A percentile compares a stretch with the other conserved stretches of the same genome.
Evolutionary conservation across 2,113 vertebrate species (phyloP).

Genomic region (Mustelus asterias): DNA sequence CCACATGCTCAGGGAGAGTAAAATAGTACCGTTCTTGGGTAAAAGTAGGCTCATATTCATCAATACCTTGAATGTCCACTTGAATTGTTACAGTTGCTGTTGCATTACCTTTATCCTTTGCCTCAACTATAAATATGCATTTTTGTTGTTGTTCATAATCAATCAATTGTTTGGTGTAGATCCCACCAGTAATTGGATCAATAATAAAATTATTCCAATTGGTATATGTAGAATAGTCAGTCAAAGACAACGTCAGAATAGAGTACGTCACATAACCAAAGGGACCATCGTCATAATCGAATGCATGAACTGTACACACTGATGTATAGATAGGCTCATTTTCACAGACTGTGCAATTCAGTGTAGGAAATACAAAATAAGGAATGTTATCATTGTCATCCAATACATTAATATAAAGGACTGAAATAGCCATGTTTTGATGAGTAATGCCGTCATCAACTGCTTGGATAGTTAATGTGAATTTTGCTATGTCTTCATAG

Average conservation of each 20-base stretch:
- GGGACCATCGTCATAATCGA: constrained; percentile 75
- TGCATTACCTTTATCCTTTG: constrained; percentile 72
- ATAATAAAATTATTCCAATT: constrained; percentile 72
- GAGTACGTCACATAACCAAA: constrained; percentile 81
- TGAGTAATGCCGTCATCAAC: constrained; percentile 57
- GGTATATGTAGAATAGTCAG: constrained; percentile 52
- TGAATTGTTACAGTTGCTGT: constrained; percentile 65
- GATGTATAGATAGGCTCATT: constrained; percentile 71
- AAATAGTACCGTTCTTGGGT: constrained; percentile 76
- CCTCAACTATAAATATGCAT: constrained; percentile 76
- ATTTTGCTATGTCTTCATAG: constrained; percentile 70
- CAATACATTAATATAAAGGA: constrained; percentile 62
- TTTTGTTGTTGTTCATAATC: constrained; percentile 73
- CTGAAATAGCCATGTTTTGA: constrained; percentile 64
- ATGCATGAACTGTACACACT: constrained; percentile 66
- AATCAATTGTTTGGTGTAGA: constrained; percentile 70
- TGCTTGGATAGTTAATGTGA: constrained; percentile 70
- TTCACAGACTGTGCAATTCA: constrained; percentile 70
- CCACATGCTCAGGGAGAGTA: constrained; percentile 57
- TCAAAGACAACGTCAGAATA: constrained; percentile 67
- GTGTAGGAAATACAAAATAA: constrained; percentile 66
- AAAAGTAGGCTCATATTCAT: constrained; percentile 87
- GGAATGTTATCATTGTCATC: constrained; percentile 86
- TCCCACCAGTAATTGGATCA: constrained; percentile 74
- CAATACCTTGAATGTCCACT: constrained; percentile 70